Percentiles rank a stretch among this genome's conserved stretches.
Evolutionary conservation across 2,797 vertebrate genomes (phyloP).

Genomic region (Tokudaia muenninki): DNA sequence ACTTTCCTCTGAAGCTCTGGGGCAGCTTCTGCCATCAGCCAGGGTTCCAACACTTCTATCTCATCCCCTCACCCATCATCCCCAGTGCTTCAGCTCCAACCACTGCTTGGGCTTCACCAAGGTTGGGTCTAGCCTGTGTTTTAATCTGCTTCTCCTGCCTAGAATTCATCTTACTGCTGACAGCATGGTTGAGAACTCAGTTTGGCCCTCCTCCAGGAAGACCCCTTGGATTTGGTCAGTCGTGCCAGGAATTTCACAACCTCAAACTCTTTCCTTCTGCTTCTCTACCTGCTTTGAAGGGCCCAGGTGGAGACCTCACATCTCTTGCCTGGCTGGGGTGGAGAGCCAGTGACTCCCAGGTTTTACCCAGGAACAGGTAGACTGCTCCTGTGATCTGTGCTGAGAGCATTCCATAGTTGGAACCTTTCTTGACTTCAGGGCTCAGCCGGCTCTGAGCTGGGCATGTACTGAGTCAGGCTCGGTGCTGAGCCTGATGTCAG

Average conservation of each 20-base stretch:
- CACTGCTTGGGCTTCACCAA: not conserved
- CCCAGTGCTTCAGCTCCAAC: not conserved
- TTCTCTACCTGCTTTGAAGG: slow-evolving; percentile 21
- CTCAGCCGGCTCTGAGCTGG: slow-evolving; percentile 21
- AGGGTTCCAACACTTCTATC: not conserved
- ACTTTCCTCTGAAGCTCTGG: not conserved
- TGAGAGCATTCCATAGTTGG: not conserved
- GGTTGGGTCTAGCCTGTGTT: not conserved
- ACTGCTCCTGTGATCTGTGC: slow-evolving; percentile 48
- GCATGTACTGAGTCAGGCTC: not conserved
- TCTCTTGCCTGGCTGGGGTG: not conserved
- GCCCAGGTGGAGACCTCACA: not conserved
- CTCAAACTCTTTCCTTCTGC: not conserved
- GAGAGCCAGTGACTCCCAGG: not conserved
- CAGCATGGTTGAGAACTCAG: slow-evolving; percentile 12
- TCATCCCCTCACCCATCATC: not conserved
- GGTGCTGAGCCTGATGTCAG: not conserved
- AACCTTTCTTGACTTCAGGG: not conserved
- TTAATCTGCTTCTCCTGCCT: slow-evolving; percentile 1
- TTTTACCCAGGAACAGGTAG: not conserved
- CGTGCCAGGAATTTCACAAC: not conserved
- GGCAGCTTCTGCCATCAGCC: not conserved
- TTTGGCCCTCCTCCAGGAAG: slow-evolving; percentile 55
- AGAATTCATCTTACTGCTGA: not conserved
- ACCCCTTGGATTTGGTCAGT: not conserved